phyloP scores from a whole-genome alignment of 2,113 vertebrate genomes.

The Falcunculus frontatus region DNA sequence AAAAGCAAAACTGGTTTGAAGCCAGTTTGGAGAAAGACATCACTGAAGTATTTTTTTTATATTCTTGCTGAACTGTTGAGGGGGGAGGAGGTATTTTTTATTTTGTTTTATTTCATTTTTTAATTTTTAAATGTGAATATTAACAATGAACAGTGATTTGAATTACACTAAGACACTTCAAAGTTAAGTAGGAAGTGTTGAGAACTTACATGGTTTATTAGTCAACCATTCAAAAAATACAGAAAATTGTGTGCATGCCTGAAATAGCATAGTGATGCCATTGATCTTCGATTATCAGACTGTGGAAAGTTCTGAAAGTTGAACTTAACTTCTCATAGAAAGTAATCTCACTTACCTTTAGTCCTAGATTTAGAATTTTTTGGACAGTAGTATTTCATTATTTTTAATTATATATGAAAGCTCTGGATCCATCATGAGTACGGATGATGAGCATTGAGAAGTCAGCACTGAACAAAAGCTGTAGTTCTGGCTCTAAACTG shows the following conservation, averaged over 20 bases:
- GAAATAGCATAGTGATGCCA: neutral
- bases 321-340: neutral
- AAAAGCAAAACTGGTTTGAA: neutral
- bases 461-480: neutral
- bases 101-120: neutral
- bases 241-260: neutral
- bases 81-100: neutral
- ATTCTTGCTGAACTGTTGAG: neutral
- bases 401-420: neutral
- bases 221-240: neutral
- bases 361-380: neutral
- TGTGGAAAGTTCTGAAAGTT: neutral
- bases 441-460: neutral
- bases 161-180: neutral
- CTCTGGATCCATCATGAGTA: neutral
- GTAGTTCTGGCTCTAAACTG: neutral
- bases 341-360: neutral
- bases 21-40: neutral
- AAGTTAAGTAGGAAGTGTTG: neutral
- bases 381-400: neutral
- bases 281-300: neutral
- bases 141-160: neutral
- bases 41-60: neutral
- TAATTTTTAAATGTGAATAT: neutral
- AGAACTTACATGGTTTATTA: neutral